Conservation (phyloP, 92 coral and sea anemone genomes). For the Porites rus region DNA sequence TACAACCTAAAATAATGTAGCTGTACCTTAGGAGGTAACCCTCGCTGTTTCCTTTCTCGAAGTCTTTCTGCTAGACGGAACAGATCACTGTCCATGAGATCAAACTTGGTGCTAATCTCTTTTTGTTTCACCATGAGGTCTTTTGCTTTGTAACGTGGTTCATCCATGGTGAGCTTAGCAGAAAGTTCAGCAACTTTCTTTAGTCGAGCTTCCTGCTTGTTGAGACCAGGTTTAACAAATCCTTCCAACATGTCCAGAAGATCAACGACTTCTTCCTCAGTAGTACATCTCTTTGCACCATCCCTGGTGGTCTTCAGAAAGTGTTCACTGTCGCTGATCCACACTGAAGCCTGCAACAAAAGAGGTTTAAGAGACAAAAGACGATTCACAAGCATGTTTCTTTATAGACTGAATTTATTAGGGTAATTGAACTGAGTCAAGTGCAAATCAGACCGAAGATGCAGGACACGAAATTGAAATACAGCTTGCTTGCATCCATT, state of each 20-base stretch:
- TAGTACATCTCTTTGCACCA: constrained; percentile 85
- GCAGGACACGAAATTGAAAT: too few species aligned
- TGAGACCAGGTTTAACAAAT: constrained; percentile 93
- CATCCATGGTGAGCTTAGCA: constrained; percentile 85
- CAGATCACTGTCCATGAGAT: constrained; percentile 91
- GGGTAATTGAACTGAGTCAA: too few species aligned
- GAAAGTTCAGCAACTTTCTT: constrained; percentile 93
- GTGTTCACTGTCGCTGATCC: constrained; percentile 98
- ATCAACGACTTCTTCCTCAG: constrained; percentile 91
- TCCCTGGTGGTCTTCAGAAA: constrained; percentile 87
- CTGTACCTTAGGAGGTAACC: constrained; percentile 79
- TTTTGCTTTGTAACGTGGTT: constrained; percentile 85
- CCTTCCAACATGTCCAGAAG: constrained; percentile 89
- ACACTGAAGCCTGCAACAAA: constrained; percentile 78
- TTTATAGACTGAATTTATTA: too few species aligned
- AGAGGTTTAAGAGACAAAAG: neutral
- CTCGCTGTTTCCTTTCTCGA: constrained; percentile 78
- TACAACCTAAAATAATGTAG: neutral
- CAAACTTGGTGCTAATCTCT: constrained; percentile 81
- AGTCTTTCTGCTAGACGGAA: constrained; percentile 88
- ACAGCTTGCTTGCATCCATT: too few species aligned
- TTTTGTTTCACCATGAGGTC: constrained; percentile 86
- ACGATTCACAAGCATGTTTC: neutral
- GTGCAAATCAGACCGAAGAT: too few species aligned
- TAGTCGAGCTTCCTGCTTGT: constrained; percentile 92